Conservation (phyloP, 2,113 vertebrate species). For the Vidua macroura region DNA sequence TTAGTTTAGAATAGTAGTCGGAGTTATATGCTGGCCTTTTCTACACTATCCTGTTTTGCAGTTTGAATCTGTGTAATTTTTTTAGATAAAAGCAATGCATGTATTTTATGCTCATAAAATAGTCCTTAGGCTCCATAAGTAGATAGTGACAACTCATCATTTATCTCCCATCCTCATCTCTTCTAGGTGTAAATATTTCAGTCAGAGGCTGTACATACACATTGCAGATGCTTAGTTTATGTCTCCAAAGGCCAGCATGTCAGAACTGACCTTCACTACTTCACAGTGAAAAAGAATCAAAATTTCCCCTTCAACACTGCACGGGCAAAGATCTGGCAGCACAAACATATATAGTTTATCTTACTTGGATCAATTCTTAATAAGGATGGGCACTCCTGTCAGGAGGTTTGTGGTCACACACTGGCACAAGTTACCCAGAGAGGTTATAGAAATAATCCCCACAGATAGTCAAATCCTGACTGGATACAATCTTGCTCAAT, state of each 20-base stretch:
- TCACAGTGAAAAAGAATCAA: not conserved
- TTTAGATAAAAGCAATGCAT: not conserved
- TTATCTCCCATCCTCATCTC: not conserved
- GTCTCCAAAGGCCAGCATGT: not conserved
- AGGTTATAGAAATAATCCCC: not conserved
- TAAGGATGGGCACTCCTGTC: not conserved
- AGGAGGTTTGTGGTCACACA: not conserved
- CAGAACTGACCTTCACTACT: not conserved
- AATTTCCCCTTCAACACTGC: not conserved
- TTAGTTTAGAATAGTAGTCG: not conserved
- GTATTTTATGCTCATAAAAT: not conserved
- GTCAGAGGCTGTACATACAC: not conserved
- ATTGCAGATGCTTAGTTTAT: not conserved
- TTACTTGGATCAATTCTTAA: not conserved
- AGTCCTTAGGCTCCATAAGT: not conserved
- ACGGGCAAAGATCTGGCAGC: not conserved
- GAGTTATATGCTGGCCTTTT: not conserved
- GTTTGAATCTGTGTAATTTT: not conserved
- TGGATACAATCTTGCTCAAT: not conserved
- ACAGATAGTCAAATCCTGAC: not conserved
- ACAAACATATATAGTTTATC: not conserved
- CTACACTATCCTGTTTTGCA: not conserved
- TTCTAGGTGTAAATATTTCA: not conserved
- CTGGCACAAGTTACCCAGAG: not conserved
- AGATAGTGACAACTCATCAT: not conserved